Conservation (phyloP, 1,140 invertebrate species). For the Macrostomum lignano region DNA sequence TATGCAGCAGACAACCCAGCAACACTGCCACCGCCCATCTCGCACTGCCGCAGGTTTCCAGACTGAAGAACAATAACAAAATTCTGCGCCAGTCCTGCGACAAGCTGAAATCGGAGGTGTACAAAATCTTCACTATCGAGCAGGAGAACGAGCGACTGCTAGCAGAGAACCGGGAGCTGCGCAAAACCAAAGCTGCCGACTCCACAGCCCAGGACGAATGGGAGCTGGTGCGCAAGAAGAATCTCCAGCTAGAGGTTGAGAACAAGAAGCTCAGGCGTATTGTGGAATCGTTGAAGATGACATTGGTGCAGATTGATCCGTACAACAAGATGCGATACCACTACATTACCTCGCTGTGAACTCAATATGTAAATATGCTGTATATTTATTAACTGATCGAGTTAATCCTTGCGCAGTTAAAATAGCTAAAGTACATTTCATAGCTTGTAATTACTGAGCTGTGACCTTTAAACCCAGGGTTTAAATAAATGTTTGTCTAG, state of each 20-base stretch:
- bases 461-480: no score
- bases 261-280: constrained; percentile 1
- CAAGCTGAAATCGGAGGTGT: neutral
- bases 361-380: no score
- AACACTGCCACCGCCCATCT: no score
- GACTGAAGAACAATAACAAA: neutral
- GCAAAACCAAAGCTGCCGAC: neutral
- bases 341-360: constrained; percentile 1
- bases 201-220: neutral
- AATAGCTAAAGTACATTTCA: no score
- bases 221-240: neutral
- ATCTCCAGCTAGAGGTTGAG: neutral
- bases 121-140: constrained; percentile 1
- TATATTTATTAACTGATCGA: no score
- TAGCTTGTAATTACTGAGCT: no score
- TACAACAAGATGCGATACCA: constrained; percentile 1
- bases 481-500: no score
- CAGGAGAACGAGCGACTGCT: neutral
- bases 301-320: constrained; percentile 1
- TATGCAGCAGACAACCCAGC: no score
- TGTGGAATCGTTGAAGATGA: neutral
- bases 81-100: constrained; percentile 2
- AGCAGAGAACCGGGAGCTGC: constrained; percentile 1
- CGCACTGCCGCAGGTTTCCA: no score
- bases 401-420: no score